Base-by-base conservation (phyloP, 1,140 invertebrate species). In the Paraescarpia echinospica region DNA sequence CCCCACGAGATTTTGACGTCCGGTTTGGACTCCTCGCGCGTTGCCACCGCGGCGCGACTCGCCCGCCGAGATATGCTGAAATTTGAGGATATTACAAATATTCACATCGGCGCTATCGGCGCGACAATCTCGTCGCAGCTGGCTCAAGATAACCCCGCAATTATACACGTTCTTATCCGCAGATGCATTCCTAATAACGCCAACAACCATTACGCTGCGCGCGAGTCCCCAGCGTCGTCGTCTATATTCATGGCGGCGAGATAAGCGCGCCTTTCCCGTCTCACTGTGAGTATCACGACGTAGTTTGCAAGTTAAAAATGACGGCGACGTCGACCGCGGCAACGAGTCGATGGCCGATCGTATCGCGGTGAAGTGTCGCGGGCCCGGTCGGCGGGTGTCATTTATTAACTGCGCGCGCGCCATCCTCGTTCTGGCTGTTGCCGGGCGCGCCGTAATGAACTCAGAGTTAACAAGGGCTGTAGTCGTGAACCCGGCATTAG, bases 271-370 rank as follows among this genome's bases (percentile, higher is more conserved):
- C 14, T 77, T 5, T 6, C 18, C 59, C 59, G 59, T 27, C 59
- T 6, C 59, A 77, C 18, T 2, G 59, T 18, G 59, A 77, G 59
- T 77, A 77, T 77, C 59, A 77, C 59, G 59, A 77, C 59, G 59
- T 77, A 77, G 59, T 77, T 77, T 77, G 59, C 59, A 77, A 77
- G 59, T 77, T 77, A 77, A 77, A 77, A 77, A 77, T 77, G 59
- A 77, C 59, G 8, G 59, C 22, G 18, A 27, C 59, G 59, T 77
- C 59, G 59, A 77, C 59, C 59, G 59, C 59, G 59, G 59, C 59
- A 77, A 77, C 59, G 59, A 77, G 59, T 77, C 59, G 59, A 18
- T 77, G 59, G 59, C 59, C 27, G 59, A 77, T 77, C 2, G 59
- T 77, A 77, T 77, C 59, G 59, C 59, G 14, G 18, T 2, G 59